Evolutionary conservation across 2,888 invertebrate genomes (phyloP).

Genomic region (Eilema griseolum): DNA sequence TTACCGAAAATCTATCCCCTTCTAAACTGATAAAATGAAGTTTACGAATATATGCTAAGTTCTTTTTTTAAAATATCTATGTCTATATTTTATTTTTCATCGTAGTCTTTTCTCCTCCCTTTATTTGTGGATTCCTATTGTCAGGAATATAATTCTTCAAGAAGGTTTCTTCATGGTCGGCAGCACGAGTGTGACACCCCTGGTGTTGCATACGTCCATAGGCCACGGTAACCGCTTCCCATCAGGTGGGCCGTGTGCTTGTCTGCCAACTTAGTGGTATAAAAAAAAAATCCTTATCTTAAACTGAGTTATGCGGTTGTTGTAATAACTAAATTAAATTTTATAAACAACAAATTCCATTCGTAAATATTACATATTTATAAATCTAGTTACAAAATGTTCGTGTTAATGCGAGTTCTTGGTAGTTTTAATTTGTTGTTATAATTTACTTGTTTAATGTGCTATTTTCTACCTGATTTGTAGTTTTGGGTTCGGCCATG

Average conservation of each 20-base stretch:
- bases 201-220: too few relatives aligned
- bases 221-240: too few relatives aligned
- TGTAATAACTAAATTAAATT: not conserved
- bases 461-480: constrained; percentile 20
- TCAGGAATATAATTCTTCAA: too few relatives aligned
- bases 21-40: not conserved
- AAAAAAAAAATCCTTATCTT: not conserved
- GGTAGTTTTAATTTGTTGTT: constrained; percentile 18
- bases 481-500: constrained; percentile 8
- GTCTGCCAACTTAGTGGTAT: too few relatives aligned
- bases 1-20: too few relatives aligned
- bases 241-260: too few relatives aligned
- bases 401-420: constrained; percentile 9
- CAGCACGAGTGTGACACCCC: too few relatives aligned
- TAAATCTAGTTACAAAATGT: constrained; percentile 1
- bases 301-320: not conserved
- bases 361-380: not conserved
- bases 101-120: too few relatives aligned
- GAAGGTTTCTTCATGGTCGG: too few relatives aligned
- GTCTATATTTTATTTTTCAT: not conserved
- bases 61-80: too few relatives aligned
- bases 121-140: too few relatives aligned
- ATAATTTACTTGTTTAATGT: constrained; percentile 16
- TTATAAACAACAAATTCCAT: not conserved
- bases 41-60: too few relatives aligned